Evolutionary conservation across 1,140 invertebrate species (phyloP), one percentile per base, ranked within the genome.

Genomic region (Acromyrmex heyeri): DNA sequence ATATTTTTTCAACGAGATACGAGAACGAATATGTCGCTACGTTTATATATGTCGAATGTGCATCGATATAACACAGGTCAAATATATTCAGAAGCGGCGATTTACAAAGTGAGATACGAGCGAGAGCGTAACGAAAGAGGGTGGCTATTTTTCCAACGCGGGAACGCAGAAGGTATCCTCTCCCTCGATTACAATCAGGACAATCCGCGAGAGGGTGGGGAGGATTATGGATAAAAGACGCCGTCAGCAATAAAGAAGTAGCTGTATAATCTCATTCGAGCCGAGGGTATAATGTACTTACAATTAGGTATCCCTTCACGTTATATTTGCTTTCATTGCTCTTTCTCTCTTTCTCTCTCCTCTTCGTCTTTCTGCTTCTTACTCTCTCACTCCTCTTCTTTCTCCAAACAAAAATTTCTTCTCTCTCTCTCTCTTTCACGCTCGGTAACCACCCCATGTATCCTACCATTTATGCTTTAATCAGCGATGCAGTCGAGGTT

Each of bases 211-310:
- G 16, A n/a, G n/a, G 1, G 67, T 10, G 48, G 55, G 27, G 73
- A 61, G 79, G 76, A 88, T 91, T 91, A 88, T 59, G 62, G 61
- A 90, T 91, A 90, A 90, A 90, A 91, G 89, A 90, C 73, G 86
- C 77, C 88, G 78, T 88, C 78, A 85, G 90, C 89, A 86, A 90
- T 91, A 91, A 91, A 88, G 90, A 90, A 90, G 90, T 89, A 91
- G 90, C 89, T 86, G 87, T 87, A 91, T 91, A 91, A 91, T 91
- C 89, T 90, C 69, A 78, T 24, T 57, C 78, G 78, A 87, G 59
- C 86, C 86, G 62, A 91, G 81, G 83, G 87, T 91, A 90, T 91
- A 91, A 91, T 91, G 89, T 91, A 90, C 90, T 91, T 91, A 91
- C 90, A 91, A 91, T 91, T 91, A 91, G 90, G 83, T 88, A 88